A percentile compares a stretch with the other conserved stretches of the same genome.
Conservation (phyloP, 2,888 invertebrate genomes). For the Spilarctia lutea region DNA sequence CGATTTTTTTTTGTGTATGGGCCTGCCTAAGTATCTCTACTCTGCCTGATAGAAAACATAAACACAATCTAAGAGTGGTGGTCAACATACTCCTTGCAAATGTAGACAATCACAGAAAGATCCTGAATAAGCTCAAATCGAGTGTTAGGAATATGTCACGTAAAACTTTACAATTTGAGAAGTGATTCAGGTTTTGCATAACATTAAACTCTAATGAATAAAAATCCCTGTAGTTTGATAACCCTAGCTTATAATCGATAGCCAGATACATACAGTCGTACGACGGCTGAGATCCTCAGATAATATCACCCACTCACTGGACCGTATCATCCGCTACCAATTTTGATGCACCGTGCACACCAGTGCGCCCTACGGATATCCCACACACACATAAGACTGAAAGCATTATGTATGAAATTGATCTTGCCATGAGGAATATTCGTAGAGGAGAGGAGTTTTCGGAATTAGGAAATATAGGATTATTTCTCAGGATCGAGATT, state of each 20-base stretch:
- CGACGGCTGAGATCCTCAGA: conserved; percentile 20
- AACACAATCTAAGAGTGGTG: too few species aligned
- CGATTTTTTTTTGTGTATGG: too few species aligned
- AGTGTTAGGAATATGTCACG: too few species aligned
- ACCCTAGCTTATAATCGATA: conserved; percentile 9
- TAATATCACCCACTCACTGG: conserved; percentile 27
- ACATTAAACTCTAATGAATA: not conserved
- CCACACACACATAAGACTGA: conserved; percentile 35
- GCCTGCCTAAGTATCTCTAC: too few species aligned
- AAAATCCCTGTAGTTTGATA: not conserved
- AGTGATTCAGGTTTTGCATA: not conserved
- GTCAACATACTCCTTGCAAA: too few species aligned
- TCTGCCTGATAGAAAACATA: too few species aligned
- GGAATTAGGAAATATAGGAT: not conserved
- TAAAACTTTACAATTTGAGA: not conserved
- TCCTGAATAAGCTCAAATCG: too few species aligned
- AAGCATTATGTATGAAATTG: conserved; percentile 42
- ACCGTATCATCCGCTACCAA: conserved; percentile 29
- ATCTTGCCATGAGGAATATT: conserved; percentile 26
- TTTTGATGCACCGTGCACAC: conserved; percentile 49
- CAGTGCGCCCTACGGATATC: conserved; percentile 57
- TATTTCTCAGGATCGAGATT: not conserved
- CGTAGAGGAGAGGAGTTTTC: not conserved
- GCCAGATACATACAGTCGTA: conserved; percentile 10
- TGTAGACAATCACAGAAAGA: too few species aligned